Percentiles rank a stretch among this genome's conserved stretches.
These are phyloP conservation scores for Ceryle rudis DNA, from an alignment of 2,797 vertebrate genomes.

Conservation along the genomic window DNA sequence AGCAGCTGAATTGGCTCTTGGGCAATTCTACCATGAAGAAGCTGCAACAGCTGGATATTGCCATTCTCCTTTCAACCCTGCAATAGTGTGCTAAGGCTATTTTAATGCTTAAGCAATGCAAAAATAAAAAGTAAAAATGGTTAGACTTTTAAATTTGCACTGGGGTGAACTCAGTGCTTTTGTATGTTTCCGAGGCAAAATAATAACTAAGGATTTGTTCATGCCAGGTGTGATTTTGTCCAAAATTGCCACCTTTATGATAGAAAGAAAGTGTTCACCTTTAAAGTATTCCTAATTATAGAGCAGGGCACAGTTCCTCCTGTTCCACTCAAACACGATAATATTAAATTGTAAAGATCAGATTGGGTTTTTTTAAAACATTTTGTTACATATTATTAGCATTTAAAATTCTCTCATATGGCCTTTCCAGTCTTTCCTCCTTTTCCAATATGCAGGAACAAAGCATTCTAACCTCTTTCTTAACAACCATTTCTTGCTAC, in stretches of 20 bases:
- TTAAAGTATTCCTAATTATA: neutral
- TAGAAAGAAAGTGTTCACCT: neutral
- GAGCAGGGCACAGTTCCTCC: neutral
- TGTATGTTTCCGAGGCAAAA: neutral
- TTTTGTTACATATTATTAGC: neutral
- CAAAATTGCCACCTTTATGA: neutral
- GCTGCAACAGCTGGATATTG: neutral
- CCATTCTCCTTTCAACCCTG: neutral
- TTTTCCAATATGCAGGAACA: neutral
- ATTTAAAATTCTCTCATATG: neutral
- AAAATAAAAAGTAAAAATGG: neutral
- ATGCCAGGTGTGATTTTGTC: neutral
- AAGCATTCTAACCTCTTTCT: neutral
- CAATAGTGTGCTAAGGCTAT: neutral
- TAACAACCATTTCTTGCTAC: neutral
- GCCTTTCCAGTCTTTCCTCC: neutral
- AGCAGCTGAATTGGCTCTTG: neutral
- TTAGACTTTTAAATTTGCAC: neutral
- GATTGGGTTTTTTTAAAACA: neutral
- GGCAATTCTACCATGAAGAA: neutral
- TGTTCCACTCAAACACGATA: neutral
- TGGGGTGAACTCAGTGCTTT: neutral
- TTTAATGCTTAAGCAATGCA: neutral
- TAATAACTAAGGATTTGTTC: neutral
- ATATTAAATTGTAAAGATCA: neutral